Base-by-base conservation (phyloP, 2,797 vertebrate genomes). In the Spatula clypeata region DNA sequence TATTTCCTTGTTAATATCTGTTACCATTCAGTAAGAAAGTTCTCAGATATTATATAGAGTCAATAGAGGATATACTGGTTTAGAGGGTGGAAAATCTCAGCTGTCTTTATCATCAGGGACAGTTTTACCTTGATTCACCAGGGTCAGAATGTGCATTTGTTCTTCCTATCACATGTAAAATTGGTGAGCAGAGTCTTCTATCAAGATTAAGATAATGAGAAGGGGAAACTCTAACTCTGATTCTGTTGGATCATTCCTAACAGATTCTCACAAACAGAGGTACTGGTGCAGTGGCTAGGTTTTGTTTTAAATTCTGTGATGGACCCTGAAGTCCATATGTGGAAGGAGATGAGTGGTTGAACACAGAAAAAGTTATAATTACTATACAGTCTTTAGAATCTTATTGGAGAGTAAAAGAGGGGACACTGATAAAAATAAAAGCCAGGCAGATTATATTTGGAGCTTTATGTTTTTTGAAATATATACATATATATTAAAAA, bases 131-230 rank as follows among this genome's bases (percentile, higher is more conserved):
- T 88, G 72, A 93, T 81, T 44, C 27, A 53, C 13, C 12, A 29
- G 29, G 53, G 42, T 13, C 26, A 85, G 53, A 27, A 31, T 64
- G 12, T 79, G 27, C 45, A 32, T 88, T 86, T 81, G 6, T 60
- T 79, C 21, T 82, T 73, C 38, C 8, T 64, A 90, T 91, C 80
- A 60, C 36, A 45, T 9, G 4, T 62, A 75, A 87, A 84, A 94
- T 91, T 77, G 73, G 42, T 17, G 15, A 89, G 45, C 32, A 81
- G 51, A 87, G 49, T 54, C 21, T 84, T 81, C 8, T n/a, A 90
- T 60, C 76, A 90, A 75, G 71, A 79, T 88, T 60, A 66, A 84
- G 55, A 57, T 85, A 90, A 93, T 13, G 27, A 81, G 58, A 62
- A 84, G 19, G 3, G 5, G 12, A 86, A 84, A 62, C 16, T 57